These are phyloP conservation scores for Huso huso DNA, from an alignment of 2,797 vertebrate genomes.

Conservation along the genomic window DNA sequence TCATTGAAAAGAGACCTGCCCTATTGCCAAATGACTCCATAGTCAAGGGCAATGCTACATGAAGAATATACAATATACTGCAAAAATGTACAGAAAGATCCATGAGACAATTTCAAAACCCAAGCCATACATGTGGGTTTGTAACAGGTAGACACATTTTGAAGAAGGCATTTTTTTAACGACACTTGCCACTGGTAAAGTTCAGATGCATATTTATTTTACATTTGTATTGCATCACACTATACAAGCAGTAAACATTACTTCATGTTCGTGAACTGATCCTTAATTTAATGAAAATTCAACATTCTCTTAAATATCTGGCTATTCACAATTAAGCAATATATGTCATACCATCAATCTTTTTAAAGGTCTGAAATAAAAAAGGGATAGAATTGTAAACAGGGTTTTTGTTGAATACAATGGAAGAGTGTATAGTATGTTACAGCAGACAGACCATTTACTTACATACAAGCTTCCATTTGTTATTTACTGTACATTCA, in stretches of 20 bases:
- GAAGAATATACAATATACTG: too few species aligned
- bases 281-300: conserved; percentile 52
- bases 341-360: conserved; percentile 45
- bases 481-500: conserved; percentile 48
- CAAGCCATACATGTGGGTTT: too few species aligned
- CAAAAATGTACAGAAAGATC: too few species aligned
- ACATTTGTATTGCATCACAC: conserved; percentile 64
- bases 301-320: conserved; percentile 60
- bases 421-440: conserved; percentile 35
- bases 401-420: conserved; percentile 56
- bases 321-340: conserved; percentile 78
- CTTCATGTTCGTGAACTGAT: conserved; percentile 52
- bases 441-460: conserved; percentile 37
- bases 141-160: conserved; percentile 5
- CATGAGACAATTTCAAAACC: too few species aligned
- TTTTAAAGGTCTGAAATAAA: conserved; percentile 56
- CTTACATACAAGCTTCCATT: conserved; percentile 42
- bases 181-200: conserved; percentile 27
- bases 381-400: conserved; percentile 72
- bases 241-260: conserved; percentile 75
- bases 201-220: conserved; percentile 62
- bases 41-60: too few species aligned
- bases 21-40: too few species aligned
- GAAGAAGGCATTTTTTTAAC: conserved; percentile 36
- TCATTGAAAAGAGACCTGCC: too few species aligned